Conservation (phyloP, 2,113 vertebrate species). For the Abramis brama region DNA sequence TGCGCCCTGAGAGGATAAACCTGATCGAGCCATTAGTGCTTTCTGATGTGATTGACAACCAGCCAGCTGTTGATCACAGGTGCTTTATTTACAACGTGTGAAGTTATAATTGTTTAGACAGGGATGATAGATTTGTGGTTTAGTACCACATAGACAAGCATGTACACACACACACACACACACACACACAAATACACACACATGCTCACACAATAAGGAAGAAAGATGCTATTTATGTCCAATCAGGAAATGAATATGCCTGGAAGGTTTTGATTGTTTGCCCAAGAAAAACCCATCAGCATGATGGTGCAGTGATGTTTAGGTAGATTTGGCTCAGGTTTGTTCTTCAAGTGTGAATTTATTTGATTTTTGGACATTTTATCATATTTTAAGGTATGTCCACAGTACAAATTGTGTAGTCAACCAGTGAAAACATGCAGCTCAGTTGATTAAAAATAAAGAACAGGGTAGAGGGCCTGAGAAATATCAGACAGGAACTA, state of each 20-base stretch:
- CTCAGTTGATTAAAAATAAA: not conserved
- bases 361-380: not conserved
- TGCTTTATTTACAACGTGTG: not conserved
- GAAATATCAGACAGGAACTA: not conserved
- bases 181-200: not conserved
- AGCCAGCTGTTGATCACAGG: not conserved
- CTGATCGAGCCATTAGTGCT: not conserved
- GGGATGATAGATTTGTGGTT: conserved; percentile 11
- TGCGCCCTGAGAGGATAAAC: conserved; percentile 6
- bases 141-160: not conserved
- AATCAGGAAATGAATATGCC: not conserved
- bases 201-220: not conserved
- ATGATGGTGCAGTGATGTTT: not conserved
- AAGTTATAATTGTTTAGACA: not conserved
- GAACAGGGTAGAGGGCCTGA: not conserved
- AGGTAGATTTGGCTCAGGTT: not conserved
- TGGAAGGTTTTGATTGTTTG: not conserved
- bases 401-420: not conserved
- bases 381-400: not conserved
- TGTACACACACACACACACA: not conserved
- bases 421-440: not conserved
- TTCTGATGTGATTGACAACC: conserved; percentile 11
- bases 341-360: not conserved
- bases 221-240: not conserved
- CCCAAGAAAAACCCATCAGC: not conserved